Conservation (phyloP, 2,888 invertebrate species). For the Bhutanitis thaidina region DNA sequence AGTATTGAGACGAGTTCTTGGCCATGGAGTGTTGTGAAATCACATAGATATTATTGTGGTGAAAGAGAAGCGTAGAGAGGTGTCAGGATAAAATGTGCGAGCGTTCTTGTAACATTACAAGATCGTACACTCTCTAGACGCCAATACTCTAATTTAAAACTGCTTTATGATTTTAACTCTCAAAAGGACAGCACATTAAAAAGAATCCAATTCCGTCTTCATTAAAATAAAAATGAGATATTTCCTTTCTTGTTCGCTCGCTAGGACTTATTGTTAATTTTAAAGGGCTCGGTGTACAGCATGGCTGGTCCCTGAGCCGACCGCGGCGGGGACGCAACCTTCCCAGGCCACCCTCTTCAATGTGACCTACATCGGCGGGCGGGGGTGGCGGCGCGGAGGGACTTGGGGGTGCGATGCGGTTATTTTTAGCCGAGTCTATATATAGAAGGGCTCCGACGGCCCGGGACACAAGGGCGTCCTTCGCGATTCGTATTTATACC, state of each 20-base stretch:
- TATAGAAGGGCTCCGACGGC: slow-evolving; percentile 53
- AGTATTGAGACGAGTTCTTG: too few relatives aligned
- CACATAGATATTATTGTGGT: too few relatives aligned
- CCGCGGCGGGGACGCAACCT: background rate
- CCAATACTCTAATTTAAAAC: too few relatives aligned
- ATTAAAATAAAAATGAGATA: too few relatives aligned
- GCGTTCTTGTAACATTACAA: too few relatives aligned
- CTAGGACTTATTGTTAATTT: background rate
- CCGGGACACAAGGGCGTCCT: slow-evolving; percentile 45
- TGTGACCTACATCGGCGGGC: slow-evolving; percentile 28
- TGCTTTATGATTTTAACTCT: too few relatives aligned
- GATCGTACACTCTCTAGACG: too few relatives aligned
- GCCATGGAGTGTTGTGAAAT: too few relatives aligned
- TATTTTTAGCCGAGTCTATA: slow-evolving; percentile 61
- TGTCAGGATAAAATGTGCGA: too few relatives aligned
- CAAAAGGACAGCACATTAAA: too few relatives aligned
- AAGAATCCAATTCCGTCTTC: too few relatives aligned
- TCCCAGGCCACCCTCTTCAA: slow-evolving; percentile 6
- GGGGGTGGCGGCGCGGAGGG: slow-evolving; percentile 12
- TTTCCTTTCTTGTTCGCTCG: background rate
- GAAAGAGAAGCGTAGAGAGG: too few relatives aligned
- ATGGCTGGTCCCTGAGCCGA: background rate
- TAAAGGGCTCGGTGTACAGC: background rate
- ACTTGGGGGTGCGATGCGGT: slow-evolving; percentile 21
- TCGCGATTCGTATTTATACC: slow-evolving; percentile 27